phyloP scores from a whole-genome alignment of 2,888 invertebrate genomes.

The Rotaria magnacalcarata region DNA sequence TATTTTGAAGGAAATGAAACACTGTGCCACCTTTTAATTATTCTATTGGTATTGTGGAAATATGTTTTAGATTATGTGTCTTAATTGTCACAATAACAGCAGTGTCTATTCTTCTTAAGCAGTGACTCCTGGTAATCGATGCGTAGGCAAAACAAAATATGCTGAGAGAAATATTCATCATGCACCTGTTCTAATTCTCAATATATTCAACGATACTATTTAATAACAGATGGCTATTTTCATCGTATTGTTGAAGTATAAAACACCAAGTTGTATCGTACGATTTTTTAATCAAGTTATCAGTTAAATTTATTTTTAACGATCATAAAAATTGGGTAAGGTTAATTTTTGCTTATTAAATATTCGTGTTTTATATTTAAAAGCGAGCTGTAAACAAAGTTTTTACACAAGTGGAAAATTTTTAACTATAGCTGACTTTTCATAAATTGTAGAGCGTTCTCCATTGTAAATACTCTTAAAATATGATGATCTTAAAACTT shows the following conservation, averaged over 20 bases:
- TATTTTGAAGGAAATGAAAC: neutral
- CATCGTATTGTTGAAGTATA: neutral
- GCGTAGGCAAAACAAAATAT: neutral
- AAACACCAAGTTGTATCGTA: neutral
- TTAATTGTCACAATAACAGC: neutral
- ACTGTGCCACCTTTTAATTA: neutral
- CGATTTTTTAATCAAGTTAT: neutral
- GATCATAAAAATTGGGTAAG: constrained; percentile 1
- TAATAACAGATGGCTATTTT: neutral
- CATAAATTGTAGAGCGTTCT: no score
- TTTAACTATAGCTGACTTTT: no score
- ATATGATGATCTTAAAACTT: no score
- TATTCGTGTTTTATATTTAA: neutral
- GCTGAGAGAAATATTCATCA: neutral
- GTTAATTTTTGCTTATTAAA: neutral
- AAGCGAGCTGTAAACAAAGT: neutral
- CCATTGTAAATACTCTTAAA: no score
- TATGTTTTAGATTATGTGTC: neutral
- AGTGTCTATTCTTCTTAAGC: neutral
- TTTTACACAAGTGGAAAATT: no score
- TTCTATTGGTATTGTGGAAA: no score
- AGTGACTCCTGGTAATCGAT: neutral
- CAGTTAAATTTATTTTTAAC: neutral
- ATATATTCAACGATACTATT: neutral
- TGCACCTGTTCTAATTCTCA: neutral